Base-by-base conservation (phyloP, 2,888 invertebrate genomes). In the Blomia tropicalis region DNA sequence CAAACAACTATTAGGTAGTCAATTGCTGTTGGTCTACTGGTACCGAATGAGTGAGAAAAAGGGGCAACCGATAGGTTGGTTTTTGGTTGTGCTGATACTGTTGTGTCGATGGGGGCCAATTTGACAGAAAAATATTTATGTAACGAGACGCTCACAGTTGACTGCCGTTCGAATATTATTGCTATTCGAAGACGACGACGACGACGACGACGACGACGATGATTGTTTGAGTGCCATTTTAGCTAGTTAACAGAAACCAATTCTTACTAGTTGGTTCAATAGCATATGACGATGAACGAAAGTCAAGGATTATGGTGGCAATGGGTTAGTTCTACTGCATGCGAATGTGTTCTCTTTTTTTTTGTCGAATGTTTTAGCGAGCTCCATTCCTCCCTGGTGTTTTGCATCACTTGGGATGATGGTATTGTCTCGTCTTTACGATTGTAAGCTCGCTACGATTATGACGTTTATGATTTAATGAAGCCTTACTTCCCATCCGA, bases 391-490 rank as follows among this genome's bases (percentile, higher is more conserved):
- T n/a, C n/a, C n/a, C n/a, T 17, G 17, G 36, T 36, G 36, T 17
- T 7, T 17, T 7, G 7, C 7, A 7, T 36, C 36, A 17, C 7
- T 36, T 17, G 7, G 17, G 36, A 11, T 17, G 36, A 36, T 36
- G 7, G 36, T 17, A 47, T 47, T 47, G 51, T 47, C 51, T 47
- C 51, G 51, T 47, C 51, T 47, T 47, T 47, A 47, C 51, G 51
- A 47, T n/a, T n/a, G 14, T 41, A 17, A n/a, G 14, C n/a, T 41
- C 41, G n/a, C 41, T 41, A n/a, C 51, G 51, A 47, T 47, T 47
- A 47, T 47, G 51, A 47, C 51, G 27, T 47, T 47, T 47, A 47
- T 47, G 51, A 47, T 47, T 47, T 47, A 47, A 47, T 47, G 51
- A 47, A 27, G 36, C 36, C 36, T 36, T 36, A 7, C 36, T 11